Evolutionary conservation across 2,888 invertebrate species (phyloP), one percentile per base, ranked within the genome.

Genomic region (Campoplex capitator): DNA sequence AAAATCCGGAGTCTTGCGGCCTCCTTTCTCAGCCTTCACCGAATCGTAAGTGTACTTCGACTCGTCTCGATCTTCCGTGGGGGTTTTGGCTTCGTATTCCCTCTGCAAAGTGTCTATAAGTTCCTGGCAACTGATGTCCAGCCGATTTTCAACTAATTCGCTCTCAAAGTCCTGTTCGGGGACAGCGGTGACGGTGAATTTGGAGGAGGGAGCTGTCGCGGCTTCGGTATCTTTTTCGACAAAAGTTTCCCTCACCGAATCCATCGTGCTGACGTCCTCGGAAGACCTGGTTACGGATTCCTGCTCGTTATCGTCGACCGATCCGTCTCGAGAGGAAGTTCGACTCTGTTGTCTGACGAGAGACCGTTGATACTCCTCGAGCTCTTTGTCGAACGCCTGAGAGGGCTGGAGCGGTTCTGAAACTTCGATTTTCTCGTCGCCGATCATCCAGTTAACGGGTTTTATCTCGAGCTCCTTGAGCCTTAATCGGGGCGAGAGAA

Each of bases 361-460:
- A 8, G 88, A 89, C 2, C 91, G 90, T 56, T 94, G 92, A 56
- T 94, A 94, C 76, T 92, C 94, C 2, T 94, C 94, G 16, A 94
- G 90, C 83, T 94, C 94, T 74, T 92, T 93, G 81, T 94, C 91
- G 56, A 94, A 94, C 0, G 89, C 93, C 80, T 94, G 92, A 0
- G 91, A 94, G 1, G 94, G 94, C 28, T 94, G 91, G 1, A 94
- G 38, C 0, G 91, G 90, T 75, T 94, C 94, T 0, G 92, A 90
- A 79, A 94, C 93, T 74, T 94, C 94, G 45, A 94, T 94, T 86
- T 94, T 94, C 77, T 94, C 94, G 51, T 94, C 94, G 0, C 94
- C 94, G 38, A 94, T 94, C 93, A 93, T 93, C 94, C 94, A 94
- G 32, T 93, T 90, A 1, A 92, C 92, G 0, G 93, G 93, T 38